Evolutionary conservation across 92 coral and sea anemone species (phyloP), one percentile per base, ranked within the genome.

Genomic region (Porites cylindrica): DNA sequence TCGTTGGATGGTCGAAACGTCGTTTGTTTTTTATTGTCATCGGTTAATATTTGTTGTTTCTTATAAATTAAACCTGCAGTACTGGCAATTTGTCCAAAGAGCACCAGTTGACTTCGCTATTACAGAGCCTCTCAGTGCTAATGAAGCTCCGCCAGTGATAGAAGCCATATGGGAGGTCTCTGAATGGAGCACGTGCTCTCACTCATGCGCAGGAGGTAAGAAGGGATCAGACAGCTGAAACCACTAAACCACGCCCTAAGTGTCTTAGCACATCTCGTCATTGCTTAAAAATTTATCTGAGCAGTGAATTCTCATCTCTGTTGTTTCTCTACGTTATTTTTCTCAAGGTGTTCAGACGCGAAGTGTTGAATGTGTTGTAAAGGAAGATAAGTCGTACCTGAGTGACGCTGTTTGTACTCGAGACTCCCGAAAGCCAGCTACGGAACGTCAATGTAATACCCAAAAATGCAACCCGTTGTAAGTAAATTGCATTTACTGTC

Each of bases 151-250:
- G 1, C 74, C 74, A 21, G 24, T 43, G 26, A 13, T 61, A 12
- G n/a, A 38, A 77, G 58, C 87, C 65, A 73, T 62, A 62, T 96
- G 99, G 99, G 82, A 76, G 52, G 60, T 51, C 17, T 90, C 95
- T 10, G 66, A 75, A 21, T 96, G 99, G 99, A 80, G 90, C 7
- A 69, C 73, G 8, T 96, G 99, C 77, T 90, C 99, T 8, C 92
- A 91, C 70, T n/a, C 79, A 61, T 96, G 99, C 66, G 98, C 95
- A 17, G 96, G 92, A 90, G 99, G 99, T 96, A 72, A 66, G 83
- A 14, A 70, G 7, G 23, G 10, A 11, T 23, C 13, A 2, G 5
- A 38, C 47, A 38, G 52, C 56, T 47, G n/a, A n/a, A n/a, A n/a
- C 47, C 47, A 38, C 47, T 38, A 38, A 38, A 38, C 7, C 47